Evolutionary conservation across 2,888 invertebrate species (phyloP).

Genomic region (Magallana nippona): DNA sequence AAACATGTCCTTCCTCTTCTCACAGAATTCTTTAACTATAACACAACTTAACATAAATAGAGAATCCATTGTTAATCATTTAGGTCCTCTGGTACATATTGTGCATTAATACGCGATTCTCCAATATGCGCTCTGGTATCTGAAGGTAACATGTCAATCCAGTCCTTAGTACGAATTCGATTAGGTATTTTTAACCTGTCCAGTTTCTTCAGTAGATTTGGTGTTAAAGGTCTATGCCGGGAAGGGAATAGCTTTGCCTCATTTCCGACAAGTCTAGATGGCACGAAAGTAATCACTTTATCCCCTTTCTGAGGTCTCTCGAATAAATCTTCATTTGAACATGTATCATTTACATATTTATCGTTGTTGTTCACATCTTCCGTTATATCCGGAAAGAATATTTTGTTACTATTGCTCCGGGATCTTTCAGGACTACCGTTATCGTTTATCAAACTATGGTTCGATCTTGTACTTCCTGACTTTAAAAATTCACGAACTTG

Average conservation of each 20-base stretch:
- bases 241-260: conserved; percentile 34
- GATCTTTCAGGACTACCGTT: not conserved
- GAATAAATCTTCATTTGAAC: not conserved
- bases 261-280: conserved; percentile 8
- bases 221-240: conserved; percentile 59
- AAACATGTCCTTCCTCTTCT: no score
- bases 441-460: not conserved
- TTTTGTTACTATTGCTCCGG: conserved; percentile 48
- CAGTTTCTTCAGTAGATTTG: conserved; percentile 60
- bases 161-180: conserved; percentile 60
- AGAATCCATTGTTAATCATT: not conserved
- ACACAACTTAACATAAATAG: not conserved
- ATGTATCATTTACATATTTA: not conserved
- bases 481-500: not conserved
- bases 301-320: not conserved
- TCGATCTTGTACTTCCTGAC: not conserved
- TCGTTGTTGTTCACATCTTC: conserved; percentile 57
- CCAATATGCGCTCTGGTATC: conserved; percentile 37
- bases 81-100: not conserved
- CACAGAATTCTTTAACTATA: no score
- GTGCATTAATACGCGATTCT: conserved; percentile 35
- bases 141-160: conserved; percentile 54
- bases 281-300: not conserved
- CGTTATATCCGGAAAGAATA: conserved; percentile 61
- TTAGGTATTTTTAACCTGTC: conserved; percentile 57